Conservation (phyloP, 2,797 vertebrate species). For the Clamator glandarius region DNA sequence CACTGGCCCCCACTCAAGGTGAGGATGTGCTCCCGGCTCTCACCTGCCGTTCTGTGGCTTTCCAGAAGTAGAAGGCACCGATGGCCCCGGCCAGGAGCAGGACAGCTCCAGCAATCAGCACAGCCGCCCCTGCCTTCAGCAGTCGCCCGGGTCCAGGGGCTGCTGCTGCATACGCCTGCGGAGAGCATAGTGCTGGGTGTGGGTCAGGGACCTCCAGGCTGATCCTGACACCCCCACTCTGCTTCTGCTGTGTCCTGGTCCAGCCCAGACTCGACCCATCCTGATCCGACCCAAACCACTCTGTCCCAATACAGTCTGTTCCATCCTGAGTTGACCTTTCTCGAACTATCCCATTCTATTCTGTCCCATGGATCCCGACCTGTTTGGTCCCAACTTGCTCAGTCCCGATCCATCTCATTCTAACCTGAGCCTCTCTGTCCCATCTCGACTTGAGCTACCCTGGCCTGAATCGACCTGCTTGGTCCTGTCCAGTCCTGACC, state of each 20-base stretch:
- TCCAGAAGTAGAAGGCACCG: conserved; percentile 91
- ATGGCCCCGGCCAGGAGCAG: conserved; percentile 89
- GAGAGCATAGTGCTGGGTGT: background rate
- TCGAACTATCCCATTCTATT: too few relatives aligned
- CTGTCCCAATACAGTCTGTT: too few relatives aligned
- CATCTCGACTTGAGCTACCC: too few relatives aligned
- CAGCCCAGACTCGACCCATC: background rate
- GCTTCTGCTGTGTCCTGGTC: background rate
- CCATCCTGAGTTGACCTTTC: too few relatives aligned
- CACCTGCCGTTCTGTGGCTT: conserved; percentile 87
- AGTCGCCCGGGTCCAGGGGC: conserved; percentile 81
- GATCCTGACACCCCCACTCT: background rate
- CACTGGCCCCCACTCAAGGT: too few relatives aligned
- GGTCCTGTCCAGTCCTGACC: too few relatives aligned
- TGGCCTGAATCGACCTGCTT: too few relatives aligned
- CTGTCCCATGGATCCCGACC: too few relatives aligned
- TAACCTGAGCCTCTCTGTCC: too few relatives aligned
- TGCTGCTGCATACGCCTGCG: conserved; percentile 79
- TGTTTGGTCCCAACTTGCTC: too few relatives aligned
- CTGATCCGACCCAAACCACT: too few relatives aligned
- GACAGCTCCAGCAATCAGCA: conserved; percentile 84
- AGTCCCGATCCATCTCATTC: too few relatives aligned
- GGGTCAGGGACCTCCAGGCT: background rate
- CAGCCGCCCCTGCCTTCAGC: conserved; percentile 81
- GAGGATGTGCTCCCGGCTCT: conserved; percentile 51